Conservation (phyloP, 1,140 invertebrate genomes). For the Eueides isabella region DNA sequence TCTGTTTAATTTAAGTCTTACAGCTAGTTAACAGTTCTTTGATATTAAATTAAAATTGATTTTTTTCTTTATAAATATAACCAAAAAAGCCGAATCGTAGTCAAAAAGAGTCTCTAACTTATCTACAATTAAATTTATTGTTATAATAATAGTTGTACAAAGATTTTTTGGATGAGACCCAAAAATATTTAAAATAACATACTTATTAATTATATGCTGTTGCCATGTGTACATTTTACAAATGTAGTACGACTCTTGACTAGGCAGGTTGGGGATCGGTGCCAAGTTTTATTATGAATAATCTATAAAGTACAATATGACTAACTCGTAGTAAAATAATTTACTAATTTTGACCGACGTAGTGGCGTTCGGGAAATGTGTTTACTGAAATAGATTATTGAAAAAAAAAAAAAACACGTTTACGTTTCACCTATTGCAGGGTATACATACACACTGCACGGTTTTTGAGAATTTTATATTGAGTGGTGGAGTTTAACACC, state of each 20-base stretch:
- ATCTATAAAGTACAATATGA: constrained; percentile 31
- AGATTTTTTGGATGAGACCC: neutral
- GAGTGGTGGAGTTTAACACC: too few species aligned
- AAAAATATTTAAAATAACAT: neutral
- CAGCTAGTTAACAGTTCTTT: too few species aligned
- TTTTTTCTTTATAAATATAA: too few species aligned
- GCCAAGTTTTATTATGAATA: constrained; percentile 38
- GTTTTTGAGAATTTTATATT: too few species aligned
- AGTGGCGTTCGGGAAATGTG: constrained; percentile 8
- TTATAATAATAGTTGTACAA: too few species aligned
- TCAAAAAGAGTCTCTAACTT: too few species aligned
- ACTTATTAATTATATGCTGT: constrained; percentile 5
- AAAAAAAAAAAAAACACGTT: neutral
- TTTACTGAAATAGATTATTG: neutral
- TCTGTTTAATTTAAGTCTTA: too few species aligned
- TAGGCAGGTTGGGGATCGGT: constrained; percentile 28
- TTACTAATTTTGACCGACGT: constrained; percentile 21
- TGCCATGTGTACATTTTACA: constrained; percentile 19
- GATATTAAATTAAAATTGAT: too few species aligned
- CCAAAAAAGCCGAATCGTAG: too few species aligned
- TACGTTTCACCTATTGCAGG: neutral
- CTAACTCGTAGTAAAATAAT: constrained; percentile 33
- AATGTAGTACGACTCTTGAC: constrained; percentile 21
- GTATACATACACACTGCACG: too few species aligned
- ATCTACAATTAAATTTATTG: too few species aligned